Evolutionary conservation across 2,113 vertebrate species (phyloP), one percentile per base, ranked within the genome.

Genomic region (Coregonus clupeaformis): DNA sequence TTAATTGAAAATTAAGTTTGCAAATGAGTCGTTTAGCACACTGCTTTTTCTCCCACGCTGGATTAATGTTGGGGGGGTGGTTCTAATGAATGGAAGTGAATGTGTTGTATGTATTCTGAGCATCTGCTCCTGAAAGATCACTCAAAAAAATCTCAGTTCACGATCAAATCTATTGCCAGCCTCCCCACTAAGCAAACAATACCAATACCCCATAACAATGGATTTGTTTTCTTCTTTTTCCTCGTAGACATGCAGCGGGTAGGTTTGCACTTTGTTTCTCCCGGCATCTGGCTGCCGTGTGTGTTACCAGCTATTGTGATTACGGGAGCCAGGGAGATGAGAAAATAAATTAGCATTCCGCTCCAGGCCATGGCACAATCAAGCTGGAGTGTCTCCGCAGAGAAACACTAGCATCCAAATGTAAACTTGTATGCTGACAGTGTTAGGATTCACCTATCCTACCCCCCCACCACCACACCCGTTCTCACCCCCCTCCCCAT

Each of bases 261-360:
- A 60, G 69, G 12, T 22, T 24, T 24, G 71, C 71, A 73, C 60
- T 67, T 69, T 73, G 68, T 67, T 73, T 42, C 24, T 73, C 20
- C 24, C 60, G 66, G 77, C 55, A 76, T 76, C 82, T 80, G 80
- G 77, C 74, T 71, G 65, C 63, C 14, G 60, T 62, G 27, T 25
- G 62, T 42, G 64, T 78, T 59, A 79, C 18, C 52, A 79, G 78
- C 78, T 62, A 77, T 75, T 70, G 68, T 11, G 78, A 82, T 65
- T 87, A 78, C 27, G 16, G 74, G 72, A 75, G 79, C 77, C 80
- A 77, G 74, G 24, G 83, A 82, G 77, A 84, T 78, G 77, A 80
- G 79, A 80, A 83, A 80, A 81, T 72, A 72, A 85, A 91, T 92
- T 81, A 80, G 75, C 82, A 89, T 91, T 87, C 81, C 5, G 67